Evolutionary conservation across 2,797 vertebrate genomes (phyloP), one percentile per base, ranked within the genome.

Genomic region (Acanthopagrus latus): DNA sequence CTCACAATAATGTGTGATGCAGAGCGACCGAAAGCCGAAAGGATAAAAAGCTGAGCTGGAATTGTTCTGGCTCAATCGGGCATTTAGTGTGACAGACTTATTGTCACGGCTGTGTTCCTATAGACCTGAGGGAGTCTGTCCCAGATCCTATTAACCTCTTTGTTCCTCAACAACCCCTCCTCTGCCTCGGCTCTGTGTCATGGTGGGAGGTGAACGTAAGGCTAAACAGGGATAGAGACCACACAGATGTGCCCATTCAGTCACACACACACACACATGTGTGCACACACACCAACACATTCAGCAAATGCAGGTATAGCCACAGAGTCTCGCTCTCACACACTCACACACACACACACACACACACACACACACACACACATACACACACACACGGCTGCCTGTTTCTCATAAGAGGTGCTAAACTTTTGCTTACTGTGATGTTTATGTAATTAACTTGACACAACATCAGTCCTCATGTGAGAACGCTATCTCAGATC

Each of bases 231-330:
- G 48, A 68, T 21, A 16, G 16, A 82, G 85, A 89, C 85, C 85
- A 86, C 87, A 87, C 86, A 91, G 58, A 79, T 65, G 54, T 66
- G 47, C 38, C 51, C 55, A 17, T 51, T 57, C 70, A 38, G 50
- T 57, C 9, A 5, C 56, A 64, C 20, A 55, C 67, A 64, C 8
- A 44, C 17, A 43, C n/a, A 43, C n/a, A 62, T 21, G 58, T n/a
- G 29, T n/a, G 55, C 52, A 51, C 29, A 57, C 20, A 23, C 17
- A 43, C 9, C 10, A 64, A 46, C 14, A n/a, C 50, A 44, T 44
- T 55, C 14, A 60, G 27, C 54, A 65, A 52, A 50, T 50, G 44
- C 23, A 48, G 11, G 33, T 55, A 48, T 16, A 54, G 16, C 23
- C 63, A 63, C 56, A 51, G 54, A 16, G 17, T 46, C 23, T 46